A percentile compares a stretch with the other conserved stretches of the same genome.
phyloP scores from a whole-genome alignment of 2,888 invertebrate genomes.

The Rotaria magnacalcarata region DNA sequence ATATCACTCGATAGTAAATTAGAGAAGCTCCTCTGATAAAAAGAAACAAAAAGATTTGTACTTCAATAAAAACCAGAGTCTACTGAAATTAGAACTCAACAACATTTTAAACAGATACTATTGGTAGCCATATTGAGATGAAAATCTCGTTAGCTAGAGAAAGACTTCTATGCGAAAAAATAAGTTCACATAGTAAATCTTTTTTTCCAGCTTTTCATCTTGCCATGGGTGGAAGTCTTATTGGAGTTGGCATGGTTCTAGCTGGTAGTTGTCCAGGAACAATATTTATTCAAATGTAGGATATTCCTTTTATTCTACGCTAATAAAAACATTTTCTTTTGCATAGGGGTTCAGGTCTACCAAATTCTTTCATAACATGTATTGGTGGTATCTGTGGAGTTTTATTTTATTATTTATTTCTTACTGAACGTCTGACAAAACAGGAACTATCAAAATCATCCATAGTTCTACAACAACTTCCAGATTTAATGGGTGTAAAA shows the following conservation, averaged over 20 bases:
- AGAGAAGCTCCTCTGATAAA: too few relatives aligned
- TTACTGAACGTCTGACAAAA: not conserved
- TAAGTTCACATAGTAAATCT: not conserved
- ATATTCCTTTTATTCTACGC: not conserved
- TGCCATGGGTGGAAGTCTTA: not conserved
- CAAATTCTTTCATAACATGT: not conserved
- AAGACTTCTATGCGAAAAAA: not conserved
- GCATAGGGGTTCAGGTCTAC: not conserved
- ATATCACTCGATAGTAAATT: too few relatives aligned
- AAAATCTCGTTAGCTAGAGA: too few relatives aligned
- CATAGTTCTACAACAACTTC: not conserved
- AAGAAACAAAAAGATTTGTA: too few relatives aligned
- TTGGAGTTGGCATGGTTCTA: not conserved
- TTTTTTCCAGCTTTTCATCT: not conserved
- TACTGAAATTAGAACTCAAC: too few relatives aligned
- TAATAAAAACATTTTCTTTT: too few relatives aligned
- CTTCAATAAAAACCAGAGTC: too few relatives aligned
- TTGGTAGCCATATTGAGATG: too few relatives aligned
- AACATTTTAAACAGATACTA: too few relatives aligned
- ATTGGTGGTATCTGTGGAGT: not conserved
- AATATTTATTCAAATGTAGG: not conserved
- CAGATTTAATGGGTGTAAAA: not conserved
- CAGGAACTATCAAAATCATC: not conserved
- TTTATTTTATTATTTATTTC: not conserved
- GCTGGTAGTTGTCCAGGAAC: not conserved